A percentile compares a stretch with the other conserved stretches of the same genome.
phyloP scores from a whole-genome alignment of 2,888 invertebrate genomes.

The Ommatoiulus sabulosus region DNA sequence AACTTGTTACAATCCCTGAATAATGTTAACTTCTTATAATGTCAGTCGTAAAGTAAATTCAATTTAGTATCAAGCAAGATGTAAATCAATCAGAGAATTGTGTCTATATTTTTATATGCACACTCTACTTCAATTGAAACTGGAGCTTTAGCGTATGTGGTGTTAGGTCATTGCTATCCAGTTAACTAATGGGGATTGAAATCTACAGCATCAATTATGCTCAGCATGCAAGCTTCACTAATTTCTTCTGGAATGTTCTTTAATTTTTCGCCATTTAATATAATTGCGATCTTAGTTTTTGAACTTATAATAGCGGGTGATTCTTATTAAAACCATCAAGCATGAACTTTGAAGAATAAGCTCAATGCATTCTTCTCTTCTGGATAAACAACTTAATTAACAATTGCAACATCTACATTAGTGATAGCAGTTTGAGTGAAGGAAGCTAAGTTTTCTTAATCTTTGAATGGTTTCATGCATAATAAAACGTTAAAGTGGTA shows the following conservation, averaged over 20 bases:
- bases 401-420: not conserved
- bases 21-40: no score
- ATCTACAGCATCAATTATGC: not conserved
- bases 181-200: not conserved
- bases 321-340: not conserved
- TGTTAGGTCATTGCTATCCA: no score
- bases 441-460: not conserved
- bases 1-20: no score
- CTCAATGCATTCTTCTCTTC: not conserved
- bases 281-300: not conserved
- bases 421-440: not conserved
- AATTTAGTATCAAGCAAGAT: no score
- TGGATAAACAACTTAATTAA: slow-evolving; percentile 17
- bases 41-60: no score
- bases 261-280: not conserved
- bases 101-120: not conserved
- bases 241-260: not conserved
- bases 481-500: not conserved
- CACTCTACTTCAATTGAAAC: not conserved
- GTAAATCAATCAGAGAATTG: no score
- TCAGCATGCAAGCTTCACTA: not conserved
- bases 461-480: slow-evolving; percentile 6
- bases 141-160: no score
- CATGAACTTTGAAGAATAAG: not conserved
- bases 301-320: not conserved